Evolutionary conservation across 2,888 invertebrate genomes (phyloP).

Genomic region (Sphecodes monilicornis): DNA sequence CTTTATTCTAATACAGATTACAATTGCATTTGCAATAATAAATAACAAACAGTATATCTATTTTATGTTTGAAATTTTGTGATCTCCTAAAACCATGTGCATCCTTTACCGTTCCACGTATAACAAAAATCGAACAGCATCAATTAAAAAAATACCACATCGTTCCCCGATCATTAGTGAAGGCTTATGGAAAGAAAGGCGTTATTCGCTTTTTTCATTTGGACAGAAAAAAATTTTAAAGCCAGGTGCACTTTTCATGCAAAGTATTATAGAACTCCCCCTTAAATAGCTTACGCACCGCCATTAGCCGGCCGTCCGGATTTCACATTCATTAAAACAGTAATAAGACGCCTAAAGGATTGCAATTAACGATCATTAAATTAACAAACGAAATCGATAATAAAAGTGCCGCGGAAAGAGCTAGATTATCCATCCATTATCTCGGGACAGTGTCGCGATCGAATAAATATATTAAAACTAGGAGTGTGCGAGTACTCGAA

Average conservation of each 20-base stretch:
- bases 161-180: neutral
- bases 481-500: too few relatives aligned
- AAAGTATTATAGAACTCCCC: neutral
- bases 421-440: slow-evolving; percentile 67
- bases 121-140: too few relatives aligned
- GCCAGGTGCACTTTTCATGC: neutral
- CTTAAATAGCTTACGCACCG: neutral
- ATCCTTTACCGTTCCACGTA: too few relatives aligned
- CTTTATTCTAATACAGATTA: too few relatives aligned
- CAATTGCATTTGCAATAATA: too few relatives aligned
- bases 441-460: slow-evolving; percentile 42
- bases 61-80: too few relatives aligned
- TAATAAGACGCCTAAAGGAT: neutral
- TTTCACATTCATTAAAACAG: slow-evolving; percentile 41
- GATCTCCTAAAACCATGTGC: too few relatives aligned
- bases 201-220: neutral
- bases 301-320: slow-evolving; percentile 2
- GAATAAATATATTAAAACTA: slow-evolving; percentile 44
- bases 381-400: slow-evolving; percentile 39
- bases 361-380: neutral
- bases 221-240: neutral
- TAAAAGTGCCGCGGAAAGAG: slow-evolving; percentile 21
- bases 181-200: neutral
- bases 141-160: too few relatives aligned
- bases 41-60: too few relatives aligned